phyloP scores from a whole-genome alignment of 1,140 invertebrate species.

The Trichogramma pretiosum region DNA sequence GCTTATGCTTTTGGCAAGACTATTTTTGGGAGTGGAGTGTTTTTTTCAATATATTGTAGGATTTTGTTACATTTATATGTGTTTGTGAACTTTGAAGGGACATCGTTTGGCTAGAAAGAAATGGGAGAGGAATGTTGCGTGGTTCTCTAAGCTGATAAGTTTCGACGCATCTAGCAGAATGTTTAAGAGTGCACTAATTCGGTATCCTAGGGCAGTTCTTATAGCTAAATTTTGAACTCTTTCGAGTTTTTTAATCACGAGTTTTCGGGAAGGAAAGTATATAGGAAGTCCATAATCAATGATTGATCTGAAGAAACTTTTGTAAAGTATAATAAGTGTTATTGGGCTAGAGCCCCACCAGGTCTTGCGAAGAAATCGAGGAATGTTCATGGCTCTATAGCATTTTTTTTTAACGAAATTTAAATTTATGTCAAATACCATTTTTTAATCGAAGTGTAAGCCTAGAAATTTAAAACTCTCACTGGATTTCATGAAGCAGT shows the following conservation, averaged over 20 bases:
- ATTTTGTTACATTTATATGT: neutral
- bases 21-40: neutral
- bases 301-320: slow-evolving; percentile 4
- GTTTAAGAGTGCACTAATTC: slow-evolving; percentile 4
- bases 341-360: slow-evolving; percentile 10
- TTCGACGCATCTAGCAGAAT: slow-evolving; percentile 2
- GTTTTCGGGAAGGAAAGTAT: slow-evolving; percentile 3
- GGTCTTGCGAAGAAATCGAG: slow-evolving; percentile 1
- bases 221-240: slow-evolving; percentile 1
- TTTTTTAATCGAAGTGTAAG: slow-evolving; percentile 9
- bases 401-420: neutral
- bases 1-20: neutral
- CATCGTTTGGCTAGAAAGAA: neutral
- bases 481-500: slow-evolving; percentile 3
- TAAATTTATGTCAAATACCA: slow-evolving; percentile 6
- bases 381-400: slow-evolving; percentile 1
- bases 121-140: neutral
- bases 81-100: neutral
- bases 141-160: neutral
- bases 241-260: slow-evolving; percentile 1
- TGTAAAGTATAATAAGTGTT: slow-evolving; percentile 1
- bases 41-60: neutral
- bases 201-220: slow-evolving; percentile 1
- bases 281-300: slow-evolving; percentile 10
- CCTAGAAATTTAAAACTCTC: slow-evolving; percentile 6